These are phyloP conservation scores for Conus betulinus DNA, from an alignment of 1,140 invertebrate genomes.

Conservation along the genomic window DNA sequence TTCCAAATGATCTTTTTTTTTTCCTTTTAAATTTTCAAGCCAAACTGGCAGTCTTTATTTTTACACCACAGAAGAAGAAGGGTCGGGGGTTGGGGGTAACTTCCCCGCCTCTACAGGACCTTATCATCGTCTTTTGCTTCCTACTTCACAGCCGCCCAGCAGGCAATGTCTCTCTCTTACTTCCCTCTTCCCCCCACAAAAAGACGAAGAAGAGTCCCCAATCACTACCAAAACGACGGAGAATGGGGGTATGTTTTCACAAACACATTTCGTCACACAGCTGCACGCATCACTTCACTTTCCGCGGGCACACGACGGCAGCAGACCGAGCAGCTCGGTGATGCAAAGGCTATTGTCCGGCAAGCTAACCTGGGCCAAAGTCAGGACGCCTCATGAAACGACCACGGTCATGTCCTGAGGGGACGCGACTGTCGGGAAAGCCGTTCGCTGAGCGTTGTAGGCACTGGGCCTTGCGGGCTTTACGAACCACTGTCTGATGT, in stretches of 20 bases:
- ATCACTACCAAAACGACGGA: conserved; percentile 18
- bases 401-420: conserved; percentile 45
- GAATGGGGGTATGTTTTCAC: not conserved
- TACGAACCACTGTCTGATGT: conserved; percentile 92
- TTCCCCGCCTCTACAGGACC: not conserved
- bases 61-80: not conserved
- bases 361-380: conserved; percentile 39
- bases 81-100: not conserved
- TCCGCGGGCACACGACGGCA: conserved; percentile 22
- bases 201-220: not conserved
- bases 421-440: conserved; percentile 35
- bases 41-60: not conserved
- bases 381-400: conserved; percentile 34
- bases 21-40: not conserved
- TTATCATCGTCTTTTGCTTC: not conserved
- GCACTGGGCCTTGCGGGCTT: conserved; percentile 79
- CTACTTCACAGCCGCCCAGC: not conserved
- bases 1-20: too few relatives aligned
- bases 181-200: not conserved
- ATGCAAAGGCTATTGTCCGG: not conserved
- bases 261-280: conserved; percentile 16
- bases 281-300: conserved; percentile 34
- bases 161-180: not conserved
- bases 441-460: conserved; percentile 43
- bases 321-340: conserved; percentile 26